A percentile compares a stretch with the other conserved stretches of the same genome.
phyloP scores from a whole-genome alignment of 2,888 invertebrate species.

The Lapara coniferarum region DNA sequence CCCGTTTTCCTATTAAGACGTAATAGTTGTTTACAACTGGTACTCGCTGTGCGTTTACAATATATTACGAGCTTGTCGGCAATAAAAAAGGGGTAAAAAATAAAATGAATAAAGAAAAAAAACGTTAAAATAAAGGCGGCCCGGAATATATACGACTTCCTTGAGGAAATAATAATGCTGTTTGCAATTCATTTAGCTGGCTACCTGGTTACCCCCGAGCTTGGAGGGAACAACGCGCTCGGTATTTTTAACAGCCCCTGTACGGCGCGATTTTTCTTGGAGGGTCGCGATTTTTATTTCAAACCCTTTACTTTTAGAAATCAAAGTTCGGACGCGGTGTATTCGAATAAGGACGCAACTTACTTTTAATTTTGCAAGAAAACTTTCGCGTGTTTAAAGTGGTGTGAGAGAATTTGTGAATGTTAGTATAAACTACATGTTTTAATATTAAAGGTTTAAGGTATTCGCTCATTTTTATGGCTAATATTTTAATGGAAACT shows the following conservation, averaged over 20 bases:
- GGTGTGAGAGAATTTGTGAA: neutral
- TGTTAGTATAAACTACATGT: neutral
- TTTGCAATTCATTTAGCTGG: constrained; percentile 84
- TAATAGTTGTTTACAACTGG: constrained; percentile 82
- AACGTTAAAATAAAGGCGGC: constrained; percentile 81
- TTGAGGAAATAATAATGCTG: constrained; percentile 84
- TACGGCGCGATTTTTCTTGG: constrained; percentile 69
- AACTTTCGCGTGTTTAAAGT: neutral
- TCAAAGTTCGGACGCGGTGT: constrained; percentile 70
- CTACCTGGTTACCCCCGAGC: constrained; percentile 80
- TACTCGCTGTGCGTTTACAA: constrained; percentile 78
- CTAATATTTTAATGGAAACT: too few species aligned
- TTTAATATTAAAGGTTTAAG: too few species aligned
- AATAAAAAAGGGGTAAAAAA: constrained; percentile 79
- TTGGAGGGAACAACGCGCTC: constrained; percentile 73
- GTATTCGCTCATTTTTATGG: too few species aligned
- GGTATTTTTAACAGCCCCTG: constrained; percentile 62
- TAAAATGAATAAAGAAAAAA: constrained; percentile 79
- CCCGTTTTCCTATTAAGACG: constrained; percentile 71
- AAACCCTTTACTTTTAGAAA: constrained; percentile 76
- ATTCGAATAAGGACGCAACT: constrained; percentile 49
- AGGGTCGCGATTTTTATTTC: constrained; percentile 72
- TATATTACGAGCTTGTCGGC: constrained; percentile 81
- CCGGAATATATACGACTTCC: constrained; percentile 84
- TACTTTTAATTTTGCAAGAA: constrained; percentile 33